A percentile compares a stretch with the other conserved stretches of the same genome.
Evolutionary conservation across 2,888 invertebrate species (phyloP).

Genomic region (Isotomurus palustris): DNA sequence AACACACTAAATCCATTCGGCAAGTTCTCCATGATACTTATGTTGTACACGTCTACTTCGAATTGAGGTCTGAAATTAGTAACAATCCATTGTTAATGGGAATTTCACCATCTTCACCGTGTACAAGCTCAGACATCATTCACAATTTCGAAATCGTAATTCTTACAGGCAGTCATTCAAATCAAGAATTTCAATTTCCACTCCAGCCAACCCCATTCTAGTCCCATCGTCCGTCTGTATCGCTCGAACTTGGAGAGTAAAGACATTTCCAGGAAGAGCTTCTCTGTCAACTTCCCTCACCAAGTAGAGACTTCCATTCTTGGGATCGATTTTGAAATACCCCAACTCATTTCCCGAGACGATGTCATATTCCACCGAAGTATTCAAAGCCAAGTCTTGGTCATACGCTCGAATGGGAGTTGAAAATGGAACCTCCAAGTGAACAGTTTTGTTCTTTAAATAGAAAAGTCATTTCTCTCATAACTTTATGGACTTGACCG

Average conservation of each 20-base stretch:
- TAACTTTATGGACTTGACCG: background rate
- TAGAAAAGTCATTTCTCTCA: background rate
- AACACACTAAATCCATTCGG: conserved; percentile 73
- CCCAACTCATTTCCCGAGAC: conserved; percentile 74
- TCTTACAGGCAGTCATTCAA: conserved; percentile 68
- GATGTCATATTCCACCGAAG: conserved; percentile 70
- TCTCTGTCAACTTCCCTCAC: conserved; percentile 79
- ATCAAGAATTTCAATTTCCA: conserved; percentile 70
- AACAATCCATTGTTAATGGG: conserved; percentile 6
- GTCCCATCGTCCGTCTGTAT: conserved; percentile 63
- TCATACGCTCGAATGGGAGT: conserved; percentile 72
- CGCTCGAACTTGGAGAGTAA: conserved; percentile 66
- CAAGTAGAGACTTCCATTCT: conserved; percentile 70
- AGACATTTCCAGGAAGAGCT: conserved; percentile 49
- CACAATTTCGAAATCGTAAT: background rate
- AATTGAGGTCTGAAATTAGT: conserved; percentile 59
- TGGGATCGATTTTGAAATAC: conserved; percentile 67
- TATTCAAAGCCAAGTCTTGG: conserved; percentile 70
- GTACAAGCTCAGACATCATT: background rate
- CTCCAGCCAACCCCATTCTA: conserved; percentile 67
- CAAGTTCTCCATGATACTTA: conserved; percentile 85
- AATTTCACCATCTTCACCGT: conserved; percentile 1
- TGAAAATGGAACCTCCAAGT: conserved; percentile 64
- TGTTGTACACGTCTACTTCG: conserved; percentile 83
- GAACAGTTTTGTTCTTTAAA: conserved; percentile 64